Evolutionary conservation across 2,888 invertebrate genomes (phyloP), one percentile per base, ranked within the genome.

Genomic region (Lepidonotus clava): DNA sequence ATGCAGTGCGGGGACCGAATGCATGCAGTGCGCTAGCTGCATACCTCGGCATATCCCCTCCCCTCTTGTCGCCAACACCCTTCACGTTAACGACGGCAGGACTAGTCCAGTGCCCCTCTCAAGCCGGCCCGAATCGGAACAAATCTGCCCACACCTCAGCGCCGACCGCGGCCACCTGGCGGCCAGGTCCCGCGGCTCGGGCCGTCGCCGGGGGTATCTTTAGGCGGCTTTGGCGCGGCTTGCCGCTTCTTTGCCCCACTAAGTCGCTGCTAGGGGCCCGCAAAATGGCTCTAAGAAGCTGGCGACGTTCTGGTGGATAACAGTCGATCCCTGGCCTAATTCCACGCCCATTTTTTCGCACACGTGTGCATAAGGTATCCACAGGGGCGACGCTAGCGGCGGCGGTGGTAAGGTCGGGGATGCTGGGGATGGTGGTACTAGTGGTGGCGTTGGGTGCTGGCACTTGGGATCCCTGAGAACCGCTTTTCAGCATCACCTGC

Each of bases 201-300:
- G 71, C 18, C 71, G 71, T 34, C 71, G 71, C 36, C 80, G 51
- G 51, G 80, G 80, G 80, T 32, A 80, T 80, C 80, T 28, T 80
- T 80, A 80, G 28, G 32, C 46, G 80, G 80, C 80, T 80, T 46
- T 32, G 24, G 32, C 32, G 41, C 24, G 80, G 46, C 80, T 80
- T 46, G 41, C 46, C 80, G 41, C 41, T 51, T 34, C 80, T 80
- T 46, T 18, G 28, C 28, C 80, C n/a, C 32, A 32, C 80, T 46
- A 41, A 51, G 80, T 80, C 80, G 46, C 28, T 4, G 80, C 28
- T 80, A 80, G 80, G 51, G 41, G 80, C 80, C 80, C 51, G 32
- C 80, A 80, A 80, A 80, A 41, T 51, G 80, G 51, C 51, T 41
- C 28, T 38, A 51, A 51, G 80, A 51, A 28, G 46, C 41, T 14